Evolutionary conservation across 2,888 invertebrate genomes (phyloP), one percentile per base, ranked within the genome.

Genomic region (Mamestra brassicae): DNA sequence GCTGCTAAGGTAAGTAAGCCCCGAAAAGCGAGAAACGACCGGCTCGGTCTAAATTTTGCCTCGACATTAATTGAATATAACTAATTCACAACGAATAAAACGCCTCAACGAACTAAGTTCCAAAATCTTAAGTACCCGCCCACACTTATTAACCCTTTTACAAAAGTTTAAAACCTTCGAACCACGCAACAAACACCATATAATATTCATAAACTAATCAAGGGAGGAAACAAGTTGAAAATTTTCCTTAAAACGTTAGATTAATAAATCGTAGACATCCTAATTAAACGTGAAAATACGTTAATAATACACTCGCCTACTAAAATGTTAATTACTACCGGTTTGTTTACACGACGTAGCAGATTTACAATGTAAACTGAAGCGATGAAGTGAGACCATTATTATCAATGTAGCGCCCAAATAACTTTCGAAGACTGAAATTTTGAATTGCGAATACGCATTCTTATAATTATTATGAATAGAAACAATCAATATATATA

Each of bases 301-400:
- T 78, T 85, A 81, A 78, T 87, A 85, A 89, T 89, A 87, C 77
- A 86, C 84, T 87, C 54, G 80, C 63, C 71, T 85, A 77, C 83
- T 88, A 85, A 89, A 90, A 89, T 90, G 87, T 88, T 91, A 91
- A 91, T 91, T 91, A 89, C 76, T 38, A 78, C 76, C 66, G 57
- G 83, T 80, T 80, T 87, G 85, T 85, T 88, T 88, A 88, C 88
- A 85, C 77, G 85, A 85, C 85, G 78, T 67, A 86, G 84, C 87
- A 87, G 88, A 89, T 90, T 91, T 90, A 90, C 89, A 88, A 87
- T 89, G 90, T 90, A 87, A 89, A 88, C 87, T 69, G 81, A 69
- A 71, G 79, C 76, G 73, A 54, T 77, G 87, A 86, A 86, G 85
- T 86, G 79, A 81, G 74, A 83, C 84, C 79, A 87, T 89, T 87